These are phyloP conservation scores for Gavia stellata DNA, from an alignment of 2,113 vertebrate genomes.

Conservation along the genomic window DNA sequence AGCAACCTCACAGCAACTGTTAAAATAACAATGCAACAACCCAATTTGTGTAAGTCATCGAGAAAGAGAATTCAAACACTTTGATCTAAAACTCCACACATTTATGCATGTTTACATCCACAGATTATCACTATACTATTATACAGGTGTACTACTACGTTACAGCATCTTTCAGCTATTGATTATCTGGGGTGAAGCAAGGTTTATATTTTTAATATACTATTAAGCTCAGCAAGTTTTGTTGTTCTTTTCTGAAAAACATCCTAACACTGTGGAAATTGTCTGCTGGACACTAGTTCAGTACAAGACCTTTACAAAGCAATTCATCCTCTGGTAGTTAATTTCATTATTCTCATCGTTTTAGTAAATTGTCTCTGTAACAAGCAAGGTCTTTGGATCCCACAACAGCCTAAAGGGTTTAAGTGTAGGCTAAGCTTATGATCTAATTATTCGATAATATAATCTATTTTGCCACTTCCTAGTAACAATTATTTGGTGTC, in stretches of 20 bases:
- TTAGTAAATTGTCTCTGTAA: neutral
- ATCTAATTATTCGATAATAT: constrained; percentile 21
- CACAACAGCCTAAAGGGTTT: neutral
- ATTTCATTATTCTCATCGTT: constrained; percentile 4
- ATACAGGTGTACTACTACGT: neutral
- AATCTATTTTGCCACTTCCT: neutral
- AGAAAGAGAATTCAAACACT: neutral
- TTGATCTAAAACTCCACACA: neutral
- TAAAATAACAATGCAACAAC: neutral
- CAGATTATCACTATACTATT: neutral
- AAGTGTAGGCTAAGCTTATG: neutral
- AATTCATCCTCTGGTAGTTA: neutral
- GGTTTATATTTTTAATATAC: neutral
- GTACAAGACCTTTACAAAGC: neutral
- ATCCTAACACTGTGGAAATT: neutral
- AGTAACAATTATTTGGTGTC: neutral
- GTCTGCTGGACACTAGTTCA: neutral
- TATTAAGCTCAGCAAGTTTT: neutral
- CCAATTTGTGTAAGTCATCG: neutral
- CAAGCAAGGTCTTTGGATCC: neutral
- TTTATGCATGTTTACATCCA: neutral
- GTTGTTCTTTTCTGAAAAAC: neutral
- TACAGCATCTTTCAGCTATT: neutral
- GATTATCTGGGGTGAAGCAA: neutral
- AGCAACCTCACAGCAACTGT: neutral